These are phyloP conservation scores for Gambusia holbrooki DNA, from an alignment of 2,113 vertebrate genomes.

Conservation along the genomic window DNA sequence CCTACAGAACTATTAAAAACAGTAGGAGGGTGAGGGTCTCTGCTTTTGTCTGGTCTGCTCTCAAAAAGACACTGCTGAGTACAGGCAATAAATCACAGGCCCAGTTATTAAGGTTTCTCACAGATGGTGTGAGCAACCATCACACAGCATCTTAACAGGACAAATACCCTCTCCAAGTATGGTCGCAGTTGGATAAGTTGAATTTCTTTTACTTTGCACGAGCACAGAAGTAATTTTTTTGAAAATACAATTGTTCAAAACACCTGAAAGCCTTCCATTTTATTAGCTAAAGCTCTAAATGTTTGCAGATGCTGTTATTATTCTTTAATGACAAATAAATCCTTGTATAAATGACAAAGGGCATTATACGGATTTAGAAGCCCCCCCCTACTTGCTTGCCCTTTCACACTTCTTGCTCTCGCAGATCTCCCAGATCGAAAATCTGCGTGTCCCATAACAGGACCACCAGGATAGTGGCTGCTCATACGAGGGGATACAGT, in stretches of 20 bases:
- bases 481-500: conserved; percentile 88
- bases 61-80: conserved; percentile 73
- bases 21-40: conserved; percentile 54
- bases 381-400: conserved; percentile 50
- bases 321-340: conserved; percentile 84
- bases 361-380: conserved; percentile 84
- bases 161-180: not conserved
- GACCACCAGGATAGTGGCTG: conserved; percentile 87
- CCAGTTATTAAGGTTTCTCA: conserved; percentile 71
- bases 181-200: not conserved
- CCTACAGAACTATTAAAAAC: conserved; percentile 79
- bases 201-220: not conserved
- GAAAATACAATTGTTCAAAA: conserved; percentile 15
- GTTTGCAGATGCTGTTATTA: conserved; percentile 73
- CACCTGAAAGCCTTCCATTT: conserved; percentile 17
- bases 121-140: conserved; percentile 28
- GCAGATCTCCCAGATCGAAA: conserved; percentile 57
- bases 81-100: conserved; percentile 74
- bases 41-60: conserved; percentile 62
- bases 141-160: conserved; percentile 16
- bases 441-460: conserved; percentile 66
- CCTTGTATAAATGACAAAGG: conserved; percentile 80
- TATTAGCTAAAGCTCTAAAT: conserved; percentile 36
- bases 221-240: conserved; percentile 50
- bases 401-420: conserved; percentile 57